Percentiles rank a stretch among this genome's conserved stretches.
Conservation (phyloP, 1,140 invertebrate genomes). For the Leptinotarsa defecta region DNA sequence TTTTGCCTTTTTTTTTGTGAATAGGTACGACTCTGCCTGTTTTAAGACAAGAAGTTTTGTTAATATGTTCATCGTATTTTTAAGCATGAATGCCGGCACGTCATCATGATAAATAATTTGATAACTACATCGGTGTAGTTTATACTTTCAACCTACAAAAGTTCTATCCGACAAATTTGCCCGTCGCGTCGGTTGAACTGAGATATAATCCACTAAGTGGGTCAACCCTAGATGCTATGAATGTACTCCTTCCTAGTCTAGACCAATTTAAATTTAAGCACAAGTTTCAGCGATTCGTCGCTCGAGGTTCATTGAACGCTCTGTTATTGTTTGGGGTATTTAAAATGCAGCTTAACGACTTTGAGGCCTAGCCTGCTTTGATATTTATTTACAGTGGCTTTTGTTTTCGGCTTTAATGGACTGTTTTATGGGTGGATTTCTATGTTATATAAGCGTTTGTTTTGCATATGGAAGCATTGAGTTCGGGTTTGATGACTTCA, state of each 20-base stretch:
- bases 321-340: background rate
- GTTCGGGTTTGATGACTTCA: background rate
- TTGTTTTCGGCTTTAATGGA: slow-evolving; percentile 6
- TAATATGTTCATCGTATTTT: too few relatives aligned
- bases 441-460: slow-evolving; percentile 1
- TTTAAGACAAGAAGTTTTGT: too few relatives aligned
- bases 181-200: background rate
- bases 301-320: slow-evolving; percentile 5
- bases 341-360: slow-evolving; percentile 6
- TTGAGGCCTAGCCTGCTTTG: background rate
- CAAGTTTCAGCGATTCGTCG: background rate
- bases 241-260: slow-evolving; percentile 3
- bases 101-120: too few relatives aligned
- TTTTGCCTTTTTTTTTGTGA: too few relatives aligned
- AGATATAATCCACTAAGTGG: background rate
- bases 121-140: too few relatives aligned
- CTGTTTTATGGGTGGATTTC: background rate
- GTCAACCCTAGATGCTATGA: slow-evolving; percentile 5
- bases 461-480: background rate
- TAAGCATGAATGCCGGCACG: too few relatives aligned
- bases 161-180: too few relatives aligned
- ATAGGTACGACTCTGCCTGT: too few relatives aligned
- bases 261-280: background rate
- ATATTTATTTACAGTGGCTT: slow-evolving; percentile 8
- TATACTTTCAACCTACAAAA: too few relatives aligned